Evolutionary conservation across 2,113 vertebrate genomes (phyloP), one percentile per base, ranked within the genome.

Genomic region (Toxotes chatareus): DNA sequence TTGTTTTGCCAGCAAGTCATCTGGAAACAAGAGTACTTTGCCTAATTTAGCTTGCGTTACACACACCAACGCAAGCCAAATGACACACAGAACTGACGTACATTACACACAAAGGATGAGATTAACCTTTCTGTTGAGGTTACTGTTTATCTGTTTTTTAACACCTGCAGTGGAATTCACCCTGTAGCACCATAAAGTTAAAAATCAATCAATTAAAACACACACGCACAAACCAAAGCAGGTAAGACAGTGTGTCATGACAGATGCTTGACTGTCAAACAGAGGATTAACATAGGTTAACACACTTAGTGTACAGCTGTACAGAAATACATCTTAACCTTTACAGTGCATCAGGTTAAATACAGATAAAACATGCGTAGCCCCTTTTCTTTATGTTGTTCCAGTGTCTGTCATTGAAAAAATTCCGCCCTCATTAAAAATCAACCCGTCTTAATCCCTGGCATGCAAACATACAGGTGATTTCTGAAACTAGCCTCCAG

Each of bases 1-100:
- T 9, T 40, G 9, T 82, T 88, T 73, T 62, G 57, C 65, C 7
- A 31, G 11, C 69, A 83, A 89, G 89, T 91, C 91, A 91, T 86
- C 86, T 86, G 84, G 84, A 89, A 90, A 91, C 76, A 91, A 91
- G 59, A 84, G 59, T 61, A 70, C 75, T 85, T 86, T 5, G 31
- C 60, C 67, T 71, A 1, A 10, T 11, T n/a, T 16, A 38, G 13
- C 19, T 12, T 71, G 16, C 14, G 27, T 53, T 3, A 31, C 34
- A 0, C 32, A 64, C 64, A 56, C 12, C 0, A 73, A 62, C 4
- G 17, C 0, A 67, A 44, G 60, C 16, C 31, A 69, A 23, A 66
- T 73, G n/a, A 51, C 42, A 67, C 17, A 62, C 55, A 80, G 31
- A 51, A 59, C 32, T 2, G 0, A 70, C 21, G 21, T 42, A 38